These are phyloP conservation scores for Chaetophractus vellerosus DNA, from an alignment of 2,797 vertebrate genomes.

Conservation along the genomic window DNA sequence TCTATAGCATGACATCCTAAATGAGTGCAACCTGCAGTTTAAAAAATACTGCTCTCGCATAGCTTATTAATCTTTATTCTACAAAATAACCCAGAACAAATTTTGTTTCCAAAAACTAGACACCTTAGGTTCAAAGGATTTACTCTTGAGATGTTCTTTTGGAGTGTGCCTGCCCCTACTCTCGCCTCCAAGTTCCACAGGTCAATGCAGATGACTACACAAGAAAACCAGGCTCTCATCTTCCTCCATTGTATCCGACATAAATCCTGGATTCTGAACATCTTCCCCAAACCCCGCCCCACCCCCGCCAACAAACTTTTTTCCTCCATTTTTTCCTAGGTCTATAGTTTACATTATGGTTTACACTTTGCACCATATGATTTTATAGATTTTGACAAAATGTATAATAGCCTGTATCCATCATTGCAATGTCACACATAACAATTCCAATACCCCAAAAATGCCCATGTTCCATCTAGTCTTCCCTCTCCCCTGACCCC, in stretches of 20 bases:
- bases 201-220: neutral
- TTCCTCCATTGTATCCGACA: constrained; percentile 3
- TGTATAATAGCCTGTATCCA: too few species aligned
- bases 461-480: too few species aligned
- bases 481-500: too few species aligned
- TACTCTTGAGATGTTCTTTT: neutral
- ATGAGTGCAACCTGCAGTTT: neutral
- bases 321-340: too few species aligned
- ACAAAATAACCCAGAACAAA: constrained; percentile 24
- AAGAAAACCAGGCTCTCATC: neutral
- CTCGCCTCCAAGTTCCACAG: neutral
- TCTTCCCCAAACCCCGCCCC: neutral
- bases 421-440: too few species aligned
- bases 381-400: too few species aligned
- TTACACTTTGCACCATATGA: too few species aligned
- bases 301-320: neutral
- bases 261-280: neutral
- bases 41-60: neutral
- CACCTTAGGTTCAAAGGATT: neutral
- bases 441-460: too few species aligned
- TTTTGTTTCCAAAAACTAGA: constrained; percentile 26
- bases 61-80: constrained; percentile 37
- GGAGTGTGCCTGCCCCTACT: neutral
- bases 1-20: neutral
- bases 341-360: too few species aligned